phyloP scores from a whole-genome alignment of 2,113 vertebrate species.

The Cephalopholis sonnerati region DNA sequence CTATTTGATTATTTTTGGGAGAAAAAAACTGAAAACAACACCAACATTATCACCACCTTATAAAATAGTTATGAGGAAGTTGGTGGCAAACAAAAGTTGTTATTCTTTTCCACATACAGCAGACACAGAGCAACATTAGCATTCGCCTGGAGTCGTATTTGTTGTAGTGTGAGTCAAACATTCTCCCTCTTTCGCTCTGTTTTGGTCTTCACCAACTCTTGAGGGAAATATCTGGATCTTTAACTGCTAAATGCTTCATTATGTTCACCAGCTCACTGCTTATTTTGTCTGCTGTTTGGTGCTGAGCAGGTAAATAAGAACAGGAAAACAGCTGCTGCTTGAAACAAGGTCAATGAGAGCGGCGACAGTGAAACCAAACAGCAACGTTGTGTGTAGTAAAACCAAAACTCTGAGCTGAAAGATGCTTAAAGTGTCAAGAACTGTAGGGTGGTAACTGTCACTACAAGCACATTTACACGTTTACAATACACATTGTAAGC shows the following conservation, averaged over 20 bases:
- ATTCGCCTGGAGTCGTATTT: slow-evolving; percentile 4
- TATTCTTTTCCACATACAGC: neutral
- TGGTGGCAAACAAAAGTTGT: neutral
- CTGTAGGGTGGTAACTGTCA: no score
- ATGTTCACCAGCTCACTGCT: neutral
- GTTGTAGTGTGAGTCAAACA: slow-evolving; percentile 5
- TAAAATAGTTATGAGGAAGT: neutral
- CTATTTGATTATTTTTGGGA: neutral
- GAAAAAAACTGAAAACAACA: slow-evolving; percentile 11
- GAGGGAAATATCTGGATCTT: slow-evolving; percentile 5
- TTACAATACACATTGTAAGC: neutral
- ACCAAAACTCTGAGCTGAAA: neutral
- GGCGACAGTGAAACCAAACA: neutral
- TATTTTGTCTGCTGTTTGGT: neutral
- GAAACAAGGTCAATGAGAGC: neutral
- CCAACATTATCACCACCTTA: neutral
- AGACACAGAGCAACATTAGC: neutral
- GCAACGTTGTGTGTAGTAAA: neutral
- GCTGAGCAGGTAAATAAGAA: neutral
- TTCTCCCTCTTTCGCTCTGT: slow-evolving; percentile 7
- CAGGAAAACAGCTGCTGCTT: neutral
- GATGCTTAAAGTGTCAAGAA: neutral
- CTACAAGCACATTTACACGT: no score
- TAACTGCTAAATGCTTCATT: slow-evolving; percentile 19
- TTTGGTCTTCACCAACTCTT: neutral